phyloP scores from a whole-genome alignment of 2,888 invertebrate species.

The Noctuana brunneofusca region DNA sequence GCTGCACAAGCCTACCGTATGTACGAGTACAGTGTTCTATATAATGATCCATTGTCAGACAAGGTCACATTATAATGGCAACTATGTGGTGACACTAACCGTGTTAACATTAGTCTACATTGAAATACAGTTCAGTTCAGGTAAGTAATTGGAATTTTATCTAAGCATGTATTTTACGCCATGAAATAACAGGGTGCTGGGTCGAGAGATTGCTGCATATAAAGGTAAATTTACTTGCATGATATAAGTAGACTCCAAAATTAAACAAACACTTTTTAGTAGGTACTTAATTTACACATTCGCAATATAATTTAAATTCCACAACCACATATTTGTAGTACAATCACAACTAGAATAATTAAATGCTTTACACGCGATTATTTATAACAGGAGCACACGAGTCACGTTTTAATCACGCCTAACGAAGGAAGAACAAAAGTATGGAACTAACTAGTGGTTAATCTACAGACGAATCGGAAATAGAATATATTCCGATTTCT shows the following conservation, averaged over 20 bases:
- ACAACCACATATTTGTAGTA: constrained; percentile 54
- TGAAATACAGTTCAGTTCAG: constrained; percentile 58
- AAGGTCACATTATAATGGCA: constrained; percentile 66
- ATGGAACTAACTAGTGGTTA: constrained; percentile 59
- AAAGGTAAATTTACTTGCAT: constrained; percentile 66
- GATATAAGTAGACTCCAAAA: constrained; percentile 72
- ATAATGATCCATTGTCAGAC: constrained; percentile 57
- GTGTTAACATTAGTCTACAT: constrained; percentile 62
- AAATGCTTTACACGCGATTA: constrained; percentile 61
- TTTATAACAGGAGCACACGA: constrained; percentile 64
- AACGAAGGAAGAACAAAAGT: constrained; percentile 53
- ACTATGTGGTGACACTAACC: constrained; percentile 60
- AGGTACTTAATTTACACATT: constrained; percentile 36
- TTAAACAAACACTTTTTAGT: constrained; percentile 65
- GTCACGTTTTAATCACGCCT: constrained; percentile 69
- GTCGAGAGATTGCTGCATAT: constrained; percentile 54
- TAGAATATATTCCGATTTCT: constrained; percentile 92
- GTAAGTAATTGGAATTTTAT: constrained; percentile 61
- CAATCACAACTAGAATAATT: constrained; percentile 56
- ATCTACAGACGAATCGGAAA: constrained; percentile 89
- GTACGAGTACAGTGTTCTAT: constrained; percentile 42
- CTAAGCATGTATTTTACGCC: constrained; percentile 55
- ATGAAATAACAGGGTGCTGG: constrained; percentile 69
- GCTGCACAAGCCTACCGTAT: constrained; percentile 44
- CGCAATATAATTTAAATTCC: constrained; percentile 37